Evolutionary conservation across 2,888 invertebrate species (phyloP).

Genomic region (Acanthosepion esculentum): DNA sequence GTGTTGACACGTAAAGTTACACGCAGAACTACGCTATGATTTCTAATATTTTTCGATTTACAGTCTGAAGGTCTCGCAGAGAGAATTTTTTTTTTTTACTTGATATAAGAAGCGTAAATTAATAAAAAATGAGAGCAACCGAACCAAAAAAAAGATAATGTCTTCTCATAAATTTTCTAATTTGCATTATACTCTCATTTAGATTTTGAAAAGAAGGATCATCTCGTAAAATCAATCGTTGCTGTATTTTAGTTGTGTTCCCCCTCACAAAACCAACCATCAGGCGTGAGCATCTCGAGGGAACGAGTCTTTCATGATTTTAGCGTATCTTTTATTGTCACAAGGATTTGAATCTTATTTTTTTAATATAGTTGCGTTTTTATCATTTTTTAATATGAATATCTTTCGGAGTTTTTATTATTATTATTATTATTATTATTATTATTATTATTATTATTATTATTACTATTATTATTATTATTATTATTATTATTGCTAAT

Average conservation of each 20-base stretch:
- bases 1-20: no score
- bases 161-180: neutral
- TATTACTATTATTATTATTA: no score
- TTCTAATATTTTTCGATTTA: neutral
- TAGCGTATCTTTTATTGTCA: neutral
- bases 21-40: no score
- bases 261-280: neutral
- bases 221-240: neutral
- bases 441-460: no score
- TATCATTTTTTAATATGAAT: no score
- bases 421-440: no score
- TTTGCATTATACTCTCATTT: neutral
- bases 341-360: neutral
- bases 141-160: neutral
- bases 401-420: no score
- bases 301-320: neutral
- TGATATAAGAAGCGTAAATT: neutral
- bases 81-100: neutral
- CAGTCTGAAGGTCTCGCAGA: neutral
- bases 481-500: no score
- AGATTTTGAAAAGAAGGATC: neutral
- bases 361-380: neutral
- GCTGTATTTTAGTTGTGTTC: neutral
- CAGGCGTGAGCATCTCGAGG: neutral
- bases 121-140: neutral